These are phyloP conservation scores for Eremophila alpestris DNA, from an alignment of 2,797 vertebrate genomes.

Conservation along the genomic window DNA sequence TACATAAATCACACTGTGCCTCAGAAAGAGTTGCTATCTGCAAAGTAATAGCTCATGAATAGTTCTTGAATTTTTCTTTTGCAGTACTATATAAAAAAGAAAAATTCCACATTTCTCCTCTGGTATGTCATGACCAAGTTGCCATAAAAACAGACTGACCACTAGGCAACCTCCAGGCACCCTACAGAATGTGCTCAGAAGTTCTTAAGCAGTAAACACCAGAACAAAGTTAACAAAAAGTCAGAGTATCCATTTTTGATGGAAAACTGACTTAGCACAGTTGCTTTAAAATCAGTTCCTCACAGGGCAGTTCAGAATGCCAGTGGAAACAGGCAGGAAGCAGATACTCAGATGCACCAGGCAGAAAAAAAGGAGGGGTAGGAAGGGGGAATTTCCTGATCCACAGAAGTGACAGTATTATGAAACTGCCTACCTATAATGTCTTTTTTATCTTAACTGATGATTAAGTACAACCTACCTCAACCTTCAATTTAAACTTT, in stretches of 20 bases:
- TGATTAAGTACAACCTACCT: background rate
- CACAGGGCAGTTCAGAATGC: background rate
- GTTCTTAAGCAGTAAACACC: background rate
- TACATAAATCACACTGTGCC: background rate
- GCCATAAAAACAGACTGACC: background rate
- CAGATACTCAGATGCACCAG: background rate
- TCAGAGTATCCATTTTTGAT: background rate
- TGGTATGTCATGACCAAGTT: background rate
- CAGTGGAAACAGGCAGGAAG: background rate
- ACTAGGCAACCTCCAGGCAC: background rate
- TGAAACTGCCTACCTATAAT: background rate
- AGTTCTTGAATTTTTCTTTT: background rate
- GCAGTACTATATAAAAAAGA: background rate
- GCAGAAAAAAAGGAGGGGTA: background rate
- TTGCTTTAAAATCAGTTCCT: background rate
- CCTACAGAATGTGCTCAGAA: background rate
- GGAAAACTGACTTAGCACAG: background rate
- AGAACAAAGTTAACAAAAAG: background rate
- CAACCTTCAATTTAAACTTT: background rate
- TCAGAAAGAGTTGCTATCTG: background rate
- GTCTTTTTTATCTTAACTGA: background rate
- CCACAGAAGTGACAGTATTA: background rate
- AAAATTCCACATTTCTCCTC: background rate
- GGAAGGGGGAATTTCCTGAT: background rate
- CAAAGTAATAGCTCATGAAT: background rate